Base-by-base conservation (phyloP, 53 echinoderm and acorn worm species). In the Astropecten irregularis region DNA sequence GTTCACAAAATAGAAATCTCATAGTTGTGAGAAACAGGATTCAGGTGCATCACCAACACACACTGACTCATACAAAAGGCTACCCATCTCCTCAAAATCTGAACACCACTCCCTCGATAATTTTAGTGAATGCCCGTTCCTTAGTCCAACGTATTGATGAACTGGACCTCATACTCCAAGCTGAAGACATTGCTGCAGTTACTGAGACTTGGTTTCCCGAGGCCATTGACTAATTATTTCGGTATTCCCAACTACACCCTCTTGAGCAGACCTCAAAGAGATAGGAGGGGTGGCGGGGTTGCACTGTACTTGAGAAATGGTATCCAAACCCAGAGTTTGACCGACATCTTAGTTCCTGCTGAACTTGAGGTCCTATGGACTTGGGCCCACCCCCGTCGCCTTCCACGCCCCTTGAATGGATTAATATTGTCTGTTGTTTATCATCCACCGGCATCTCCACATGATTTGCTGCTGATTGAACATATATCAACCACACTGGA, bases 401-500 rank as follows among this genome's bases (percentile, higher is more conserved):
- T 49, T 64, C 81, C 81, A 35, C 63, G 48, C 49, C 44, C 63
- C 29, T 15, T 47, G 48, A 69, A 9, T 15, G 48, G 69, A 46
- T 31, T 48, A 31, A 49, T 69, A 48, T 28, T 69, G 47, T 69
- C 48, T 49, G 49, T 69, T 29, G 27, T 47, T 29, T 69, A 69
- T 29, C 69, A 69, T 18, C 69, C 69, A 13, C 69, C 49, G 47
- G 46, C 69, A 30, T 49, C 69, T 28, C 49, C 49, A 2, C 69
- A 69, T 48, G 69, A 69, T 31, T 30, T 48, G 26, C 30, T 69
- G 3, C 49, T 69, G n/a, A 69, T 49, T 11, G 49, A 69, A 29
- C 37, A 65, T 32, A 48, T 48, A 69, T 46, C 69, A 49, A 69
- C 49, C 29, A 15, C 69, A 69, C 69, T 88, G 9, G 83, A 88